Evolutionary conservation across 1,140 invertebrate species (phyloP).

Genomic region (Hetaerina americana): DNA sequence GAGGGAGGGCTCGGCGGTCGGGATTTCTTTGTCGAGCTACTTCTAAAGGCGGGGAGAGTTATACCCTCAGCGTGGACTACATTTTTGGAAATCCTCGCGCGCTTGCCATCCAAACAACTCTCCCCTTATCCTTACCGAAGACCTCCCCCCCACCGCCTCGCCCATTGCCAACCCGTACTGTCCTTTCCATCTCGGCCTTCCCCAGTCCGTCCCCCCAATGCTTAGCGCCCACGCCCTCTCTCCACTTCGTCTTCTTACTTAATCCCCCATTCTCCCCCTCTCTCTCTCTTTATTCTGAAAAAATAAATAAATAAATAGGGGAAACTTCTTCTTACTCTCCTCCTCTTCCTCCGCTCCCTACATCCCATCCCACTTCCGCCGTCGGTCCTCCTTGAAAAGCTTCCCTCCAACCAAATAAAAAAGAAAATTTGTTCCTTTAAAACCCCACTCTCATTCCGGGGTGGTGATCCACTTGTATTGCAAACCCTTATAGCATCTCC

Average conservation of each 20-base stretch:
- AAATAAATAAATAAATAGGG: no score
- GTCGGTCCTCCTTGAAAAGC: not conserved
- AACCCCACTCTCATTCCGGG: not conserved
- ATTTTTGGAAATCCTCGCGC: not conserved
- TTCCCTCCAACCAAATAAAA: not conserved
- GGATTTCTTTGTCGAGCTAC: not conserved
- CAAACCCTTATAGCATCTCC: not conserved
- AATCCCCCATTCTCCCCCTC: no score
- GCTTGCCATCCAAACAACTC: no score
- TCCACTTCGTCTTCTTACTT: no score
- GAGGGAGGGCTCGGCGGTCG: not conserved
- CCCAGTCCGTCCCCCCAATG: no score
- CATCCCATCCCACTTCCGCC: not conserved
- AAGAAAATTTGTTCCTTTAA: not conserved
- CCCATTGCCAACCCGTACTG: no score
- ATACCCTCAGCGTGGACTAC: not conserved
- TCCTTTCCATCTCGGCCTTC: no score
- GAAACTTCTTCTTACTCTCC: not conserved
- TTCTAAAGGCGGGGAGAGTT: not conserved
- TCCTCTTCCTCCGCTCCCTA: not conserved
- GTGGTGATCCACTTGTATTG: not conserved
- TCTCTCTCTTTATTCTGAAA: no score
- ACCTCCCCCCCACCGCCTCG: no score
- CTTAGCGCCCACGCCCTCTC: no score
- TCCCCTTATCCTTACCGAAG: no score